A percentile compares a stretch with the other conserved stretches of the same genome.
Evolutionary conservation across 2,888 invertebrate species (phyloP).

Genomic region (Scelioninae gen. 1): DNA sequence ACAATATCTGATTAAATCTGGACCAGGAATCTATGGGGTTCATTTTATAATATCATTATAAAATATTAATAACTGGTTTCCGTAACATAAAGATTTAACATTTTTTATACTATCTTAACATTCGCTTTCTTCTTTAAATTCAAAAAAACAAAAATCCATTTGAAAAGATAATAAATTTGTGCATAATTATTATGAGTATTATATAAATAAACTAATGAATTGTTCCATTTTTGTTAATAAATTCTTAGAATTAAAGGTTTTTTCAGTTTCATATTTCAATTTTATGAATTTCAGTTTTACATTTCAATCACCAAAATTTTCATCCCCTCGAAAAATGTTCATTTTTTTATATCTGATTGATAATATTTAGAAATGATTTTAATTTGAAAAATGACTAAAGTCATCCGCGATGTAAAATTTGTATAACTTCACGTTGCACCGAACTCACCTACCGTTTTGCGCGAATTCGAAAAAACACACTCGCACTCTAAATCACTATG

Average conservation of each 20-base stretch:
- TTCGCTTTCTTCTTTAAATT: too few species aligned
- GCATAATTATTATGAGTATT: too few species aligned
- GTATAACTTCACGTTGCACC: slow-evolving; percentile 10
- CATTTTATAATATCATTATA: background rate
- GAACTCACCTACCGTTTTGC: slow-evolving; percentile 54
- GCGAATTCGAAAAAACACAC: slow-evolving; percentile 62
- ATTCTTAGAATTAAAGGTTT: too few species aligned
- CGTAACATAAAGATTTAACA: background rate
- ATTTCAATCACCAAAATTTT: too few species aligned
- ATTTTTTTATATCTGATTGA: too few species aligned
- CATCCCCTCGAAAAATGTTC: too few species aligned
- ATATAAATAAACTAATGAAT: too few species aligned
- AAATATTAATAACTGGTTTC: background rate
- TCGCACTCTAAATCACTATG: slow-evolving; percentile 62
- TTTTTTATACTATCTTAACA: background rate
- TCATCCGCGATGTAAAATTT: background rate
- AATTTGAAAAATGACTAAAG: background rate
- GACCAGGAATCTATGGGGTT: background rate
- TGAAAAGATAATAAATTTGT: too few species aligned
- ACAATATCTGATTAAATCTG: background rate
- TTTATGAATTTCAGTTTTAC: too few species aligned
- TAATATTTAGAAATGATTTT: background rate
- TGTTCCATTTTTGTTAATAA: too few species aligned
- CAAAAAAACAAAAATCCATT: too few species aligned
- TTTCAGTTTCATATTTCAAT: too few species aligned